phyloP scores from a whole-genome alignment of 1,140 invertebrate species.

The Eumaeus atala region DNA sequence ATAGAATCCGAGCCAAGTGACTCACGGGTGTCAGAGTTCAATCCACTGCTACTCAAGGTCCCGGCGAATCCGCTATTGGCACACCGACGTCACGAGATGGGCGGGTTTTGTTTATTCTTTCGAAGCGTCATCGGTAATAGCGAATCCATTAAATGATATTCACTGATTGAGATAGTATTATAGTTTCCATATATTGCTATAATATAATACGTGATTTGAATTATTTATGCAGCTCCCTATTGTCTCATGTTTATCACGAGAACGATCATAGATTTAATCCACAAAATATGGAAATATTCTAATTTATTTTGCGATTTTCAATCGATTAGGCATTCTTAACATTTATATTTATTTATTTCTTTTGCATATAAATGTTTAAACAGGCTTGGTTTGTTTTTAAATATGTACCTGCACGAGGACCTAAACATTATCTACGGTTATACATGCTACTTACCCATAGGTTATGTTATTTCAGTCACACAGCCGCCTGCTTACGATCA shows the following conservation, averaged over 20 bases:
- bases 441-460: no score
- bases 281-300: background rate
- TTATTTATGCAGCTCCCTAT: conserved; percentile 13
- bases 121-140: background rate
- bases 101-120: conserved; percentile 10
- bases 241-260: conserved; percentile 14
- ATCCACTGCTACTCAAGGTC: conserved; percentile 47
- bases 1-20: conserved; percentile 16
- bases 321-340: no score
- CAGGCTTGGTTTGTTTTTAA: no score
- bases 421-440: no score
- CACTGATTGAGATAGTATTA: background rate
- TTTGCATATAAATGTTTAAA: no score
- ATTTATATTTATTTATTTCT: no score
- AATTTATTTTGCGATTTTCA: no score
- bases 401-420: no score
- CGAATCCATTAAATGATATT: background rate
- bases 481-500: no score
- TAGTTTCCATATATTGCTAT: background rate
- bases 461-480: no score
- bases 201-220: conserved; percentile 12
- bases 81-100: conserved; percentile 54
- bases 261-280: background rate
- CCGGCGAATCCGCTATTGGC: conserved; percentile 56
- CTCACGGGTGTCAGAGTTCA: conserved; percentile 35